Conservation (phyloP, 2,888 invertebrate species). For the Heteromyza rotundicornis region DNA sequence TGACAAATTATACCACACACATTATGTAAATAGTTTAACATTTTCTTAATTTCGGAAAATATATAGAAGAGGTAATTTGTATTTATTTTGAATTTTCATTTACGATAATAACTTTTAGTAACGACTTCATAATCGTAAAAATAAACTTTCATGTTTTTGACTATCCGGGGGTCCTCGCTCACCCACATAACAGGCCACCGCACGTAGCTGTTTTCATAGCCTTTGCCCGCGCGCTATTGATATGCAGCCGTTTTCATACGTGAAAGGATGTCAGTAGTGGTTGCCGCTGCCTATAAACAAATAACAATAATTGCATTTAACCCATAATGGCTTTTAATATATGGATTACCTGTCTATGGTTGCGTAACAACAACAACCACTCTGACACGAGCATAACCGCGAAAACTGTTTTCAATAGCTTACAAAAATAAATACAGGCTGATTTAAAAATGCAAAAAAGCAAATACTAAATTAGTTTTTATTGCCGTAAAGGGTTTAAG, state of each 20-base stretch:
- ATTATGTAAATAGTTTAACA: no score
- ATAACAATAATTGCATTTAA: slow-evolving; percentile 31
- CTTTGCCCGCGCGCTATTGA: no score
- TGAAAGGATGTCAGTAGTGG: slow-evolving; percentile 29
- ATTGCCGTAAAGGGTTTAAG: no score
- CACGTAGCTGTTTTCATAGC: no score
- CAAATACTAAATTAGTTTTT: no score
- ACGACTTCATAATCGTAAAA: slow-evolving; percentile 14
- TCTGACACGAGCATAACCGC: neutral
- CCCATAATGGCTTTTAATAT: slow-evolving; percentile 23
- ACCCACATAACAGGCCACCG: slow-evolving; percentile 7
- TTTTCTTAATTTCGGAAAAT: no score
- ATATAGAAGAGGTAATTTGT: no score
- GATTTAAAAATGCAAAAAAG: no score
- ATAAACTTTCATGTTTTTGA: slow-evolving; percentile 8
- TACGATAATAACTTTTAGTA: slow-evolving; percentile 22
- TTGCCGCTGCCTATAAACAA: slow-evolving; percentile 28
- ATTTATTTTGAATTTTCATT: slow-evolving; percentile 22
- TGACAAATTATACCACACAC: no score
- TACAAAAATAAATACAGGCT: no score
- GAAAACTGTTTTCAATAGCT: slow-evolving; percentile 1
- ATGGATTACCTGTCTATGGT: slow-evolving; percentile 27
- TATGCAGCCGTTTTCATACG: neutral
- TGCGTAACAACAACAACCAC: neutral
- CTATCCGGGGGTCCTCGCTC: neutral